A percentile compares a stretch with the other conserved stretches of the same genome.
These are phyloP conservation scores for Gymnoscopelus braueri DNA, from an alignment of 2,797 vertebrate species.

Conservation along the genomic window DNA sequence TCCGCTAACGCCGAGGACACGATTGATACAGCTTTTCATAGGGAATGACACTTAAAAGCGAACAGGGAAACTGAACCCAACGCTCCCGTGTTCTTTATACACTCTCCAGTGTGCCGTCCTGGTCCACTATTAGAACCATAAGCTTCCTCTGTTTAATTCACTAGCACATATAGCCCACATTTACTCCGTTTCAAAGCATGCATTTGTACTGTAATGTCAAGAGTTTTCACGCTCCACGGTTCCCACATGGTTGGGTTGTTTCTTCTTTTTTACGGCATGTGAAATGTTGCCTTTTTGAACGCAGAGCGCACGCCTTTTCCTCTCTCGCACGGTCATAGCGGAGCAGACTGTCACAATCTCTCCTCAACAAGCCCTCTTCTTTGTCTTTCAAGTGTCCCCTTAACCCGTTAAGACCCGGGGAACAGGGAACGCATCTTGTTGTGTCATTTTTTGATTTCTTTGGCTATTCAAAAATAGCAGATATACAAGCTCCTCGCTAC, in stretches of 20 bases:
- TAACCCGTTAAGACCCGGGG: constrained; percentile 19
- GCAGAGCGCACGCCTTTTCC: not conserved
- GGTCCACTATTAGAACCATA: constrained; percentile 6
- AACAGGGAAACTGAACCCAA: not conserved
- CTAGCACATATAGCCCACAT: not conserved
- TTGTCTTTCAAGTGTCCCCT: constrained; percentile 65
- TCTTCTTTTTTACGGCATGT: not conserved
- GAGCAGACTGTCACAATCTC: constrained; percentile 47
- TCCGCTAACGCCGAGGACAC: too few species aligned
- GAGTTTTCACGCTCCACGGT: not conserved
- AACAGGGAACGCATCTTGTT: too few species aligned
- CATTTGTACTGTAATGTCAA: not conserved
- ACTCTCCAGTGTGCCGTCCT: too few species aligned
- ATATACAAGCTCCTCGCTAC: too few species aligned
- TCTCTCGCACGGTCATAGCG: not conserved
- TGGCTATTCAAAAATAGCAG: too few species aligned
- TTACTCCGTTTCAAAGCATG: not conserved
- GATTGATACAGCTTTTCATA: too few species aligned
- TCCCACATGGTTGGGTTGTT: constrained; percentile 5
- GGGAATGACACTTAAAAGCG: too few species aligned
- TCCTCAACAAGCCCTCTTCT: constrained; percentile 49
- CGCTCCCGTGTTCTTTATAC: too few species aligned
- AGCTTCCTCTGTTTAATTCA: constrained; percentile 9
- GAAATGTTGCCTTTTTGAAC: constrained; percentile 4
- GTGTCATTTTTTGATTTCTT: too few species aligned